Conservation (phyloP, 2,113 vertebrate species). For the Dissostichus mawsoni region DNA sequence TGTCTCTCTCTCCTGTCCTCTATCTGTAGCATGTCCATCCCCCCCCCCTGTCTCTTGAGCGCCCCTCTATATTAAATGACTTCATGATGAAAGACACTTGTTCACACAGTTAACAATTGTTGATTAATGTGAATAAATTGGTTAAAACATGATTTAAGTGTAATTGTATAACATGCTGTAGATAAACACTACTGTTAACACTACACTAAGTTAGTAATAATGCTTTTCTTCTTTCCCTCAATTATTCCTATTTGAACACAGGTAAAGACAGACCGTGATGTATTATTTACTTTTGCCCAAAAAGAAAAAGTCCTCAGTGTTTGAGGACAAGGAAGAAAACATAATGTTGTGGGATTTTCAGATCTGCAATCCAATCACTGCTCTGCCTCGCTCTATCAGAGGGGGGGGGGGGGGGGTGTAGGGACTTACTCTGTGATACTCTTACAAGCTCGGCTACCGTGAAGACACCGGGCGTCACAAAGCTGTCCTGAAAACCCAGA, state of each 20-base stretch:
- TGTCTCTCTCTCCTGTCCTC: constrained; percentile 31
- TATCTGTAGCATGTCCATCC: not conserved
- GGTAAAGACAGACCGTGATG: too few species aligned
- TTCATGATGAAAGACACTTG: not conserved
- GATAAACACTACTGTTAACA: not conserved
- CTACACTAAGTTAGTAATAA: too few species aligned
- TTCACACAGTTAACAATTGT: not conserved
- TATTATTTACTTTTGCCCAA: too few species aligned
- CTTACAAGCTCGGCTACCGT: constrained; percentile 97
- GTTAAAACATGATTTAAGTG: not conserved
- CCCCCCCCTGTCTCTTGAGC: constrained; percentile 11
- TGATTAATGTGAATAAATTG: not conserved
- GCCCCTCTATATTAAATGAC: constrained; percentile 9
- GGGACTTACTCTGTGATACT: constrained; percentile 97
- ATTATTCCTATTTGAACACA: too few species aligned
- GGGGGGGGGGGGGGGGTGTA: not conserved
- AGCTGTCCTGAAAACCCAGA: constrained; percentile 99
- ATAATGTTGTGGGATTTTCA: not conserved
- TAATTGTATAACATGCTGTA: not conserved
- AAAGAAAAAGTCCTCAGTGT: too few species aligned
- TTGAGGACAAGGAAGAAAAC: too few species aligned
- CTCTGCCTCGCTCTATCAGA: constrained; percentile 5
- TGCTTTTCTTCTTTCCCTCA: too few species aligned
- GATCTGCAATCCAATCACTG: constrained; percentile 48
- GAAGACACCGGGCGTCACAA: constrained; percentile 98